Evolutionary conservation across 2,888 invertebrate species (phyloP), one percentile per base, ranked within the genome.

Genomic region (Stegophylla sp.): DNA sequence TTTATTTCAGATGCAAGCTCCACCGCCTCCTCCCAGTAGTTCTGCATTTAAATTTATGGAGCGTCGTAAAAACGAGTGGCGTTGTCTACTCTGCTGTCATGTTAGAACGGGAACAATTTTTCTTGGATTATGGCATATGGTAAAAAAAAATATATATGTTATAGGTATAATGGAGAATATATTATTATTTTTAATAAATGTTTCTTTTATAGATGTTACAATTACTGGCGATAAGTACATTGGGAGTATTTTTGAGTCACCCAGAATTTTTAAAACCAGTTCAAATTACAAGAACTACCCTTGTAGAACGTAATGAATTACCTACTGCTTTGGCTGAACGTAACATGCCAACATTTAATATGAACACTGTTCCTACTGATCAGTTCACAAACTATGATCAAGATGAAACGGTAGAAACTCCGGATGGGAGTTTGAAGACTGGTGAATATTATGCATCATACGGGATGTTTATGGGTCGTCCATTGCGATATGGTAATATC

Each of bases 81-180:
- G 91, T 84, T 93, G 93, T 87, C 92, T 91, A 86, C 91, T 93
- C 86, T 94, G 94, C 84, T 89, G 94, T 82, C 94, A 94, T 87
- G 94, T 94, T 72, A 91, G 93, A 82, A 94, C 93, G 26, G 94
- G 92, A 51, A 94, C 94, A 48, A 91, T 94, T 81, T 88, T 93
- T 83, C 90, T 94, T 83, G 94, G 94, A 85, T 89, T 93, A 86
- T 94, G 94, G 93, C 94, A 94, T 87, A 89, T 94, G 89, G 94
- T 94, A 88, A 90, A 53, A 51, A 41, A 41, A 26, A 43, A 66
- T 51, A n/a, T n/a, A n/a, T 1, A 41, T 12, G 12, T 59, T 17
- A 53, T 26, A 23, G 1, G 26, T n/a, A n/a, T n/a, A n/a, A n/a
- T n/a, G n/a, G n/a, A n/a, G 3, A 69, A 56, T 26, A 48, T 28